phyloP scores from a whole-genome alignment of 2,888 invertebrate species.

The Protodeltote pygarga region DNA sequence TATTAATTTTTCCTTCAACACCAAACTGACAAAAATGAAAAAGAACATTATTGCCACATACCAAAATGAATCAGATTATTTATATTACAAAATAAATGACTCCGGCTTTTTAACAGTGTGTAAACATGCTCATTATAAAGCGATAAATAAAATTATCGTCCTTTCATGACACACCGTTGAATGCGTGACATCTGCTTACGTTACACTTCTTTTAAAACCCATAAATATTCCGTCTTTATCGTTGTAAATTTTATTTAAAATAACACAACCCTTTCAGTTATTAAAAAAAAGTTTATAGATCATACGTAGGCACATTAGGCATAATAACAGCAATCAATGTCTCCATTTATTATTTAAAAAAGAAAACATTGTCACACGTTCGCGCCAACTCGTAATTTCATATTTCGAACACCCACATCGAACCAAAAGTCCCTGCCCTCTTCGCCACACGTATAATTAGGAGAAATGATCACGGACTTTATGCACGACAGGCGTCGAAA shows the following conservation, averaged over 20 bases:
- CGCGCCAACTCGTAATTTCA: conserved; percentile 81
- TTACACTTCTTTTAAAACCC: conserved; percentile 67
- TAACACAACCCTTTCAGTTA: conserved; percentile 26
- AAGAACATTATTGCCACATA: conserved; percentile 23
- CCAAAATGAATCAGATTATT: conserved; percentile 30
- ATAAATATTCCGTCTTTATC: conserved; percentile 77
- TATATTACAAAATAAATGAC: conserved; percentile 40
- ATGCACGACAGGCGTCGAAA: conserved; percentile 84
- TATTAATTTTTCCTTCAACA: not conserved
- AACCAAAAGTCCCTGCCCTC: conserved; percentile 70
- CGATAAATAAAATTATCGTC: conserved; percentile 83
- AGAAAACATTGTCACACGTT: conserved; percentile 76
- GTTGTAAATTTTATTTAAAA: conserved; percentile 49
- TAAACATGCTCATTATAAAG: conserved; percentile 83
- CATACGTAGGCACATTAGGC: conserved; percentile 54
- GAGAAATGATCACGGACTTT: conserved; percentile 81
- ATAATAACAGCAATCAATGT: conserved; percentile 67
- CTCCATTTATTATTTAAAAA: conserved; percentile 66
- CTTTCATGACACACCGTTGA: conserved; percentile 73
- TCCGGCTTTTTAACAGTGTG: conserved; percentile 56
- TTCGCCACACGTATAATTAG: conserved; percentile 81
- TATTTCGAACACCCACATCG: conserved; percentile 85
- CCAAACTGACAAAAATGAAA: conserved; percentile 10
- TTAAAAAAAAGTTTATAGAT: conserved; percentile 52
- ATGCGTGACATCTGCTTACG: conserved; percentile 72